Conservation (phyloP, 2,113 vertebrate genomes). For the Melierax canorus region DNA sequence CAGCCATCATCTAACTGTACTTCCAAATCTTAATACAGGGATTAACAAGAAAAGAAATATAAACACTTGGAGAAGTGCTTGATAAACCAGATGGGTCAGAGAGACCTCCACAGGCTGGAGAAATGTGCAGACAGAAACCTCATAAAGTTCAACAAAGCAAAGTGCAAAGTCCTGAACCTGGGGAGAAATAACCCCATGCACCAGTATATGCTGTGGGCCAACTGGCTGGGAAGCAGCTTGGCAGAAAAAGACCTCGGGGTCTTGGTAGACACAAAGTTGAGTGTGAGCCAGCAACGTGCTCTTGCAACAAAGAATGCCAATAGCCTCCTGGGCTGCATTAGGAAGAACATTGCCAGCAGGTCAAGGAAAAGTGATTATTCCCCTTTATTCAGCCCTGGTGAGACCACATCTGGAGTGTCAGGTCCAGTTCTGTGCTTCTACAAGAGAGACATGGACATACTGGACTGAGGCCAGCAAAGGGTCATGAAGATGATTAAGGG, state of each 20-base stretch:
- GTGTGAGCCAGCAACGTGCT: rapidly evolving
- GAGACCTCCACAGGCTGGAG: neutral
- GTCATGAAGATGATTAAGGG: neutral
- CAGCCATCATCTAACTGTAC: neutral
- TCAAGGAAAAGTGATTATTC: neutral
- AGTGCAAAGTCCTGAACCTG: neutral
- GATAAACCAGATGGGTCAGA: neutral
- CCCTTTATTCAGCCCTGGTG: neutral
- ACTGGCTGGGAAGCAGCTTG: neutral
- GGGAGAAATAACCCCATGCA: neutral
- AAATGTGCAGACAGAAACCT: neutral
- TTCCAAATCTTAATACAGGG: neutral
- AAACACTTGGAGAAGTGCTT: neutral
- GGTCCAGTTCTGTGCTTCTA: neutral
- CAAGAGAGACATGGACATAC: neutral
- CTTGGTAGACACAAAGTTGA: neutral
- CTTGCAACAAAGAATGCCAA: neutral
- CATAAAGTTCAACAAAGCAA: neutral
- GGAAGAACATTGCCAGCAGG: neutral
- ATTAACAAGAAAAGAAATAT: neutral
- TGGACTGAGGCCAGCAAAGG: neutral
- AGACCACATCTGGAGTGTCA: neutral
- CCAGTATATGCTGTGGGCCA: neutral
- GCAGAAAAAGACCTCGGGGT: neutral
- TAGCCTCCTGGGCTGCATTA: neutral